These are phyloP conservation scores for Drosophila fulvimacula DNA, from an alignment of 2,888 invertebrate species.

Conservation along the genomic window DNA sequence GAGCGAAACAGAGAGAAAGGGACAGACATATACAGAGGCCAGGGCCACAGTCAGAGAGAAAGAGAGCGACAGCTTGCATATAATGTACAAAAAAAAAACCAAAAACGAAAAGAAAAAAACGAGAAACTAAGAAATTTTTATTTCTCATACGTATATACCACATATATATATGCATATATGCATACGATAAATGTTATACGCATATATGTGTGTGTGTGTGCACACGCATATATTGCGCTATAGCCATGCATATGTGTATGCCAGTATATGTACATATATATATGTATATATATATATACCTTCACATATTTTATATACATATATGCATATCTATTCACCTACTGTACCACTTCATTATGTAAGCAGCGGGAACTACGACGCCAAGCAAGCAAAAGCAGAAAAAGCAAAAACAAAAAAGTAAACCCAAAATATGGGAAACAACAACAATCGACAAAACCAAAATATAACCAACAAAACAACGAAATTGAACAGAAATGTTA, in stretches of 20 bases:
- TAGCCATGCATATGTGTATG: slow-evolving; percentile 42
- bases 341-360: slow-evolving; percentile 78
- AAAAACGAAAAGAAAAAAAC: background rate
- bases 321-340: slow-evolving; percentile 75
- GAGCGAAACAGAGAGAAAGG: slow-evolving; percentile 68
- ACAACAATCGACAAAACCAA: slow-evolving; percentile 37
- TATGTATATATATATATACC: slow-evolving; percentile 36
- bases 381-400: slow-evolving; percentile 54
- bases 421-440: slow-evolving; percentile 19
- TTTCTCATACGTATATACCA: slow-evolving; percentile 53
- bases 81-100: slow-evolving; percentile 44
- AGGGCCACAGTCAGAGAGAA: slow-evolving; percentile 73
- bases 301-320: slow-evolving; percentile 58
- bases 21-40: slow-evolving; percentile 75
- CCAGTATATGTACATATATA: slow-evolving; percentile 22
- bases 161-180: slow-evolving; percentile 23
- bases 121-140: slow-evolving; percentile 43
- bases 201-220: slow-evolving; percentile 35
- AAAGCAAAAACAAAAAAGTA: slow-evolving; percentile 29
- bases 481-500: slow-evolving; percentile 73
- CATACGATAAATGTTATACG: slow-evolving; percentile 30
- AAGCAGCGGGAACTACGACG: slow-evolving; percentile 69
- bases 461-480: slow-evolving; percentile 58
- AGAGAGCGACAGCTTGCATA: slow-evolving; percentile 67
- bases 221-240: slow-evolving; percentile 39